Base-by-base conservation (phyloP, 2,888 invertebrate species). In the Ophion slaviceki region DNA sequence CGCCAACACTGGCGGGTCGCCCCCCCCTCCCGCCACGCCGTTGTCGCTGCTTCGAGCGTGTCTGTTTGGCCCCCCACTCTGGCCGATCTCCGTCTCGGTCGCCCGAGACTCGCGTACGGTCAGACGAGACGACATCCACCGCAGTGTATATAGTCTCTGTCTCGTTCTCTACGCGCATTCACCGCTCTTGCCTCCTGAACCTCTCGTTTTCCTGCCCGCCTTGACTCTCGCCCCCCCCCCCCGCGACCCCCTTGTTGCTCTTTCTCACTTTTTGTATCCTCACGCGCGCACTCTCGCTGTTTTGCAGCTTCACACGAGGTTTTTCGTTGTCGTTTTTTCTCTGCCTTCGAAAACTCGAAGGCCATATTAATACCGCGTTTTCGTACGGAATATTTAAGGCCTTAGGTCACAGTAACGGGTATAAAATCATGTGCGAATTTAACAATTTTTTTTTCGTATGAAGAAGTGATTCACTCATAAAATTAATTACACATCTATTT, bases 141-240 rank as follows among this genome's bases (percentile, higher is more conserved):
- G 36, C 36, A 59, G 53, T 74, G 57, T 80, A 74, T 80, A 75
- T 81, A 81, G 75, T 67, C 80, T 53, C 59, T 47, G 80, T 81
- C 80, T 81, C 80, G 80, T 59, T 72, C 68, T 75, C 67, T 75
- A 47, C 57, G 32, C 82, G 59, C 71, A 81, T 81, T 80, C 76
- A 75, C 64, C 81, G 47, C 72, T 84, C 80, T 80, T 67, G 68
- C 59, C 14, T 28, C n/a, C 61, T 71, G 20, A n/a, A n/a, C 47
- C 24, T 40, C 72, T 45, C 11, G 66, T 62, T 45, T 59, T 71
- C 32, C 24, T 66, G 59, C 68, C 17, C 53, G 28, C 17, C 47
- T 36, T 57, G 28, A 66, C 79, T 66, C 68, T 24, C 28, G 36
- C 8, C 57, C 76, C 62, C 70, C 45, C 64, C 74, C 84, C 74